Conservation (phyloP, 2,113 vertebrate species). For the Colius striatus region DNA sequence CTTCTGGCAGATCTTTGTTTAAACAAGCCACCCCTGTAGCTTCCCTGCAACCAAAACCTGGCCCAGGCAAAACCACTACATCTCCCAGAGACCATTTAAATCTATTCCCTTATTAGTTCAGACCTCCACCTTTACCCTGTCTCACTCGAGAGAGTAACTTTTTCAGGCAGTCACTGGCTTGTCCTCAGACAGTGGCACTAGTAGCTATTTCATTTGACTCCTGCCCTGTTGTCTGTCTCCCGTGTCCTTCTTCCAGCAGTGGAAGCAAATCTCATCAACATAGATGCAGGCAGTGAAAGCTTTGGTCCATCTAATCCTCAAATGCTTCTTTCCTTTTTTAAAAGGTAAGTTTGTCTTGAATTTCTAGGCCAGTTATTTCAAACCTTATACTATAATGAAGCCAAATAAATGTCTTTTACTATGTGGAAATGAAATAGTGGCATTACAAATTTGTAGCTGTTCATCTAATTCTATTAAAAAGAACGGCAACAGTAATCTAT, state of each 20-base stretch:
- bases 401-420: background rate
- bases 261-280: background rate
- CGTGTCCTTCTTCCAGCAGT: background rate
- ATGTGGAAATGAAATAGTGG: background rate
- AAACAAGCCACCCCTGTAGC: too few relatives aligned
- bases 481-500: background rate
- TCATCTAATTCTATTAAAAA: background rate
- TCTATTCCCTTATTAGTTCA: background rate
- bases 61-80: too few relatives aligned
- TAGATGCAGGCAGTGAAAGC: background rate
- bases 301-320: background rate
- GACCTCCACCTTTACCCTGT: background rate
- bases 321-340: background rate
- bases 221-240: background rate
- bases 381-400: background rate
- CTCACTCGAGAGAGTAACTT: background rate
- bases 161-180: background rate
- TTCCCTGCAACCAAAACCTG: too few relatives aligned
- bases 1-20: too few relatives aligned
- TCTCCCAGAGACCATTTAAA: background rate
- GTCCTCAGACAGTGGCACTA: background rate
- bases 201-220: background rate
- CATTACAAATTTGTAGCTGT: background rate
- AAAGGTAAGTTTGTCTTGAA: background rate
- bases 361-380: background rate